Conservation (phyloP, 2,888 invertebrate genomes). For the Ectemnius lituratus region DNA sequence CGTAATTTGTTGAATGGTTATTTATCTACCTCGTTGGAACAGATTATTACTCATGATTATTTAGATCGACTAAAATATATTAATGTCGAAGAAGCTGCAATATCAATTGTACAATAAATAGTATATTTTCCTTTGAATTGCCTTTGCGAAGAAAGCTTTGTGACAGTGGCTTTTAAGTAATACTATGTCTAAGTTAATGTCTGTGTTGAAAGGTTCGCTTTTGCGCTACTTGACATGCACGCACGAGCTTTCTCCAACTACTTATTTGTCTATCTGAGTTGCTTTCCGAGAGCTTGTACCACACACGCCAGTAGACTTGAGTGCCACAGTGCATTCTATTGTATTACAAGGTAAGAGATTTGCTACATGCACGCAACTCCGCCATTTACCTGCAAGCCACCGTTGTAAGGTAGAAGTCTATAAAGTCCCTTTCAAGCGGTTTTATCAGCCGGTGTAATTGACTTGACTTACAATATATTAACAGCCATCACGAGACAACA, state of each 20-base stretch:
- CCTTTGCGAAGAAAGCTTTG: too few species aligned
- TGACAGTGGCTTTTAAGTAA: too few species aligned
- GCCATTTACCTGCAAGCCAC: background rate
- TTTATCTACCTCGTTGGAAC: too few species aligned
- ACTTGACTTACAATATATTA: too few species aligned
- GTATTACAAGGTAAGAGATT: background rate
- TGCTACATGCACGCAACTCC: background rate
- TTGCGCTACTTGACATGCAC: background rate
- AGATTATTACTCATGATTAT: too few species aligned
- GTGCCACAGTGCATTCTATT: background rate
- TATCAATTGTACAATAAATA: too few species aligned
- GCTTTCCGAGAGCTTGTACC: conserved; percentile 9
- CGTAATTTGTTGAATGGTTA: too few species aligned
- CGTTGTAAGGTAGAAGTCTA: background rate
- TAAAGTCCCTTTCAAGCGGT: background rate
- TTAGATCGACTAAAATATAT: too few species aligned
- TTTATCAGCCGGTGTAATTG: background rate
- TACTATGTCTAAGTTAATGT: background rate
- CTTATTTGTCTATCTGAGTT: background rate
- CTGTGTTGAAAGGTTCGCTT: background rate
- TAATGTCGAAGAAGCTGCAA: too few species aligned
- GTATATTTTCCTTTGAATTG: too few species aligned
- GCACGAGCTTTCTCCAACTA: conserved; percentile 1
- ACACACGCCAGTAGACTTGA: background rate
- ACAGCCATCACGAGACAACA: too few species aligned